A percentile compares a stretch with the other conserved stretches of the same genome.
These are phyloP conservation scores for Scylla paramamosain DNA, from an alignment of 1,140 invertebrate genomes.

Conservation along the genomic window DNA sequence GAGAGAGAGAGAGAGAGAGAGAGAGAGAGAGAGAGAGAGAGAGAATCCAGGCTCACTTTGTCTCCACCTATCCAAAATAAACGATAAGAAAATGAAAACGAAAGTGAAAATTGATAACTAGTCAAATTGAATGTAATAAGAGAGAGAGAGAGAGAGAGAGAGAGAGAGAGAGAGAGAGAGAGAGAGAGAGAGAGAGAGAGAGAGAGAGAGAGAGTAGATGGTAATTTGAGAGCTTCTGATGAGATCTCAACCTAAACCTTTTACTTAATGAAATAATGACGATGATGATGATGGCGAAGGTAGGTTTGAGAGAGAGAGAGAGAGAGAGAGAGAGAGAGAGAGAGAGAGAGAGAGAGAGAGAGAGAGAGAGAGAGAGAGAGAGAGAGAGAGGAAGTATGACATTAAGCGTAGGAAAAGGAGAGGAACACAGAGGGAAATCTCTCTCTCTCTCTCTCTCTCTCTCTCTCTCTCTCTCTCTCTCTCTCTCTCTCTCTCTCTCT, in stretches of 20 bases:
- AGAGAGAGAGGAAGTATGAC: neutral
- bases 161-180: neutral
- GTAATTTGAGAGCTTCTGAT: too few relatives aligned
- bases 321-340: slow-evolving; percentile 31
- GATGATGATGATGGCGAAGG: neutral
- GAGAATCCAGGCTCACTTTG: too few relatives aligned
- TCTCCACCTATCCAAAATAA: too few relatives aligned
- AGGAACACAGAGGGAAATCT: neutral
- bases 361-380: neutral
- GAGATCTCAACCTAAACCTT: too few relatives aligned
- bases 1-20: too few relatives aligned
- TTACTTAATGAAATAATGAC: too few relatives aligned
- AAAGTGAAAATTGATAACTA: too few relatives aligned
- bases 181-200: neutral
- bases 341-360: neutral
- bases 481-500: slow-evolving; percentile 30
- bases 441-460: neutral
- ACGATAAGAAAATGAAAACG: too few relatives aligned
- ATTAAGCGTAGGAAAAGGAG: neutral
- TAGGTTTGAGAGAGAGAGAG: neutral
- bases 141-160: too few relatives aligned
- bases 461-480: slow-evolving; percentile 10
- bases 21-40: too few relatives aligned
- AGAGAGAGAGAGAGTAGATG: neutral
- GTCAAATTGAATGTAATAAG: too few relatives aligned